Conservation (phyloP, 2,113 vertebrate species). For the Equus quagga region DNA sequence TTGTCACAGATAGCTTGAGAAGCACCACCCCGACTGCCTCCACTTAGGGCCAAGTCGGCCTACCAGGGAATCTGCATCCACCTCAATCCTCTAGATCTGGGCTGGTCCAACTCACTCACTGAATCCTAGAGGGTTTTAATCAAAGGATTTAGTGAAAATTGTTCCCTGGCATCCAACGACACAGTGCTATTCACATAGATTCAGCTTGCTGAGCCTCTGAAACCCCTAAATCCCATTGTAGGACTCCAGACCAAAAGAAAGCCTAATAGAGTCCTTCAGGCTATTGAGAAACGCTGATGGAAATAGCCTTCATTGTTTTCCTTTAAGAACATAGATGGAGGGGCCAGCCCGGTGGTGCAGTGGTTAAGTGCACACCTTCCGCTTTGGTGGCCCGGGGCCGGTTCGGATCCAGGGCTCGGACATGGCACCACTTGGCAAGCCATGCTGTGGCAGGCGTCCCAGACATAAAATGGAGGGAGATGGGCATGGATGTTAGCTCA, state of each 20-base stretch:
- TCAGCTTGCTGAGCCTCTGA: background rate
- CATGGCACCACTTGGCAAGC: too few relatives aligned
- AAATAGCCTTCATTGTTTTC: background rate
- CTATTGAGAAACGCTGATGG: background rate
- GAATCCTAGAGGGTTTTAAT: background rate
- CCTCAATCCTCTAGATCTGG: background rate
- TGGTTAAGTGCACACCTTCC: too few relatives aligned
- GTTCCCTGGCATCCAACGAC: background rate
- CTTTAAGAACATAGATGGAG: background rate
- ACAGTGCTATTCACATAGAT: background rate
- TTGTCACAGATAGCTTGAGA: background rate
- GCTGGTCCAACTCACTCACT: background rate
- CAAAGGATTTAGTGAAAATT: conserved; percentile 9
- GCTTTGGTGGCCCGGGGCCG: too few relatives aligned
- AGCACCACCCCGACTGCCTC: background rate
- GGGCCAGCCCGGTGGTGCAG: too few relatives aligned
- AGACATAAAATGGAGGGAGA: too few relatives aligned
- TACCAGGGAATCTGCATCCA: background rate
- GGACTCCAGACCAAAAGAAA: background rate
- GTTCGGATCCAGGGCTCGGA: too few relatives aligned
- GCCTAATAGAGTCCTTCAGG: background rate
- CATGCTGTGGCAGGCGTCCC: too few relatives aligned
- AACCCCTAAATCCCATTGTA: background rate
- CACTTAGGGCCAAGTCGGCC: background rate
- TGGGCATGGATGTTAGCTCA: too few relatives aligned